Evolutionary conservation across 2,113 vertebrate species (phyloP), one percentile per base, ranked within the genome.

Genomic region (Plestiodon gilberti): DNA sequence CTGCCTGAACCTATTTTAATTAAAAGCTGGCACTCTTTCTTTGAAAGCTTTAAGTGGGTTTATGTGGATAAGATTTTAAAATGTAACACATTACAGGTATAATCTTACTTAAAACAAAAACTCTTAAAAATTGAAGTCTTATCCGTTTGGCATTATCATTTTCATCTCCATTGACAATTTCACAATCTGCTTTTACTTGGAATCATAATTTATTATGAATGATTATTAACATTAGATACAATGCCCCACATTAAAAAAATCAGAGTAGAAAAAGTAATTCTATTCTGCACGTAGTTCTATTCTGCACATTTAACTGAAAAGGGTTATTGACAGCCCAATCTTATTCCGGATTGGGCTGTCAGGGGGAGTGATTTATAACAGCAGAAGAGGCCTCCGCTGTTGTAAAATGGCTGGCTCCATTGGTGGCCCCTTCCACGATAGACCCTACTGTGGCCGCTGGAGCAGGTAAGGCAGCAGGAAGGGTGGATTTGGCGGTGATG

Each of bases 1-100:
- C 84, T 25, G 69, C 23, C 77, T 90, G 3, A 82, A 15, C 82
- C 18, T 91, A 81, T 84, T 83, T 20, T 38, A 93, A 91, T 78
- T 80, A 82, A 38, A 2, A 15, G 3, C 0, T 2, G 59, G 61
- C 59, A 88, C 25, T 79, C 71, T 61, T 84, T 38, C 20, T 70
- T 0, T 38, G 22, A 74, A 1, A 82, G 1, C 0, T 61, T 81
- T 67, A 25, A 86, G 11, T 7, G 70, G 35, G 18, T 87, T 83
- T 81, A 38, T 23, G 4, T 74, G 87, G 81, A 61, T 78, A 3
- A 57, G 1, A 1, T 82, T 88, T 83, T 71, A 59, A 78, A 33
- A 2, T 59, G 17, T 5, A 89, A 70, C 1, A 0, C 0, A 79
- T 87, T 81, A 33, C 73, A 77, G 48, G 77, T 20, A 71, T 28